Base-by-base conservation (phyloP, 92 coral and sea anemone genomes). In the Heliopora coerulea region DNA sequence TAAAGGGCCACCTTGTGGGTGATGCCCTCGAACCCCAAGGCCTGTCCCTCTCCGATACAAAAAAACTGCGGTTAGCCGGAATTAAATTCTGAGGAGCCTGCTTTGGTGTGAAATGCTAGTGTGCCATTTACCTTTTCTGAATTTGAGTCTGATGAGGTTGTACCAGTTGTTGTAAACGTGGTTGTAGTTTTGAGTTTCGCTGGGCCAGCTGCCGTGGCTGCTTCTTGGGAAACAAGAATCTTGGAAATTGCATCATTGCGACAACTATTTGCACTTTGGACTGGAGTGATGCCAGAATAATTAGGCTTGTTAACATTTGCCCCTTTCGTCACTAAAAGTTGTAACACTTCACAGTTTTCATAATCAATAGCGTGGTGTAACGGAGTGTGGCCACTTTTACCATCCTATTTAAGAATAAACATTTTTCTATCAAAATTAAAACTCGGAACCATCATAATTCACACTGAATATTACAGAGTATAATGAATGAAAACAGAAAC, bases 361-460 rank as follows among this genome's bases (percentile, higher is more conserved):
- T 59, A 19, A 64, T 95, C 99, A 54, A 95, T 91, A 0, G 99
- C 99, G 30, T 95, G 91, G 74, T 95, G 99, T 2, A 95, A 86
- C 19, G 99, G 96, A 0, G 99, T 86, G 19, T 90, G 85, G 8
- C 99, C 99, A 78, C 99, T 88, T 76, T 95, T 95, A 49, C 96
- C 96, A 83, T 95, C 99, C 99, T 93, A 28, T n/a, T 37, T 39
- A 59, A 58, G 5, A 44, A 54, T 8, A 23, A 62, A 42, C 14
- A 69, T 49, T 25, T 37, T 0, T 29, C 28, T 25, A 59, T n/a
- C n/a, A n/a, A n/a, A n/a, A n/a, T n/a, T n/a, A n/a, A n/a, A n/a
- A n/a, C n/a, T n/a, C n/a, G n/a, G n/a, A n/a, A n/a, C n/a, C n/a
- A n/a, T n/a, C n/a, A n/a, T n/a, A n/a, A n/a, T n/a, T n/a, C n/a